Base-by-base conservation (phyloP, 2,888 invertebrate species). In the Drosophila barbarae region DNA sequence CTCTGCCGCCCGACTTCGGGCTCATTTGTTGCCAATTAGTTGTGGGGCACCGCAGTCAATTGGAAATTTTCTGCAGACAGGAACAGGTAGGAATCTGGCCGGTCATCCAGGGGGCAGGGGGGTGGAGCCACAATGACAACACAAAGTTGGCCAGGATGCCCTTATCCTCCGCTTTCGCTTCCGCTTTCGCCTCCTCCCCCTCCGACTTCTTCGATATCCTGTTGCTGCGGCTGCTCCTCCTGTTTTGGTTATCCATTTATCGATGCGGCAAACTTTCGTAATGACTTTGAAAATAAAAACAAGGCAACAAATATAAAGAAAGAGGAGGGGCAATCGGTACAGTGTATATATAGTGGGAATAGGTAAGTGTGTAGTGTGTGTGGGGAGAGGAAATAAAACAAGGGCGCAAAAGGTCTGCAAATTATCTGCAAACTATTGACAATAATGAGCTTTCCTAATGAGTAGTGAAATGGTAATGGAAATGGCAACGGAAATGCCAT, bases 11-110 rank as follows among this genome's bases (percentile, higher is more conserved):
- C 65, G 42, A 30, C 69, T 73, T 71, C 73, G 73, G 76, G 76
- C 77, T 84, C 84, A 82, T 82, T 82, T 84, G 82, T 84, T 82
- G 82, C 80, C 84, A 82, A 82, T 82, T 82, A 82, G 82, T 84
- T 84, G 82, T 70, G 71, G 82, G 77, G 69, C 77, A 81, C 76
- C 84, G 82, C 79, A 82, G 82, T 82, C 81, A 77, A 82, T 82
- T 82, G 81, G 79, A 82, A 84, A 82, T 76, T 84, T 77, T 64
- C 59, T 51, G 58, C 47, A 70, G 69, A 50, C 53, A 68, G 61
- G 42, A 54, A 38, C 52, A 61, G 61, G 61, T 63, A 28, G 61
- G 52, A 38, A 13, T 44, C 44, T 71, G 59, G 59, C 55, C 60
- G 61, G 42, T 32, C 61, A 59, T 46, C 34, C 28, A 10, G 36